These are phyloP conservation scores for Azemiops feae DNA, from an alignment of 2,113 vertebrate species.

Conservation along the genomic window DNA sequence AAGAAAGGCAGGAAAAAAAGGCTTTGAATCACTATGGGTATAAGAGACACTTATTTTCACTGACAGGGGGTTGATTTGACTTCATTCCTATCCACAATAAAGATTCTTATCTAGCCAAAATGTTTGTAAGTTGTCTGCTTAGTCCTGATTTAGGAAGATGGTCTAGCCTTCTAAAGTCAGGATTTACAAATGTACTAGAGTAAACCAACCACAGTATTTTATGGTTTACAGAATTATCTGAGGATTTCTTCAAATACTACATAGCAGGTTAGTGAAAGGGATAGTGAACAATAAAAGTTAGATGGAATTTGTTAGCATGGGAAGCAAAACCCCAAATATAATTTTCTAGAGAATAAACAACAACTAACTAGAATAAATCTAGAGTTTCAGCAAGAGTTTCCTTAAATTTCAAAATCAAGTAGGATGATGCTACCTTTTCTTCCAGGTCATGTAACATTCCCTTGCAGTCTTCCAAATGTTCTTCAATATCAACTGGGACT, in stretches of 20 bases:
- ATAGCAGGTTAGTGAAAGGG: not conserved
- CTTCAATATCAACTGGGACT: conserved; percentile 79
- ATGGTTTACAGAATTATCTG: not conserved
- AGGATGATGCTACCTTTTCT: conserved; percentile 77
- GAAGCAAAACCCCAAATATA: not conserved
- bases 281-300: not conserved
- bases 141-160: not conserved
- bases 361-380: not conserved
- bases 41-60: not conserved
- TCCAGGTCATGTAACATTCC: conserved; percentile 75
- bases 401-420: not conserved
- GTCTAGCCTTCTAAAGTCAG: not conserved
- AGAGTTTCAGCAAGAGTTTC: not conserved
- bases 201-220: not conserved
- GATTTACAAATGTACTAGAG: not conserved
- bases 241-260: not conserved
- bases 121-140: not conserved
- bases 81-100: not conserved
- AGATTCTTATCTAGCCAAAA: not conserved
- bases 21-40: not conserved
- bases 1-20: not conserved
- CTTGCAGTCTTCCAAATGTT: conserved; percentile 76
- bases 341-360: not conserved
- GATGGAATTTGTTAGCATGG: not conserved
- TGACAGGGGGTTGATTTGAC: not conserved